Evolutionary conservation across 2,888 invertebrate genomes (phyloP).

Genomic region (Chrysotoxum bicinctum): DNA sequence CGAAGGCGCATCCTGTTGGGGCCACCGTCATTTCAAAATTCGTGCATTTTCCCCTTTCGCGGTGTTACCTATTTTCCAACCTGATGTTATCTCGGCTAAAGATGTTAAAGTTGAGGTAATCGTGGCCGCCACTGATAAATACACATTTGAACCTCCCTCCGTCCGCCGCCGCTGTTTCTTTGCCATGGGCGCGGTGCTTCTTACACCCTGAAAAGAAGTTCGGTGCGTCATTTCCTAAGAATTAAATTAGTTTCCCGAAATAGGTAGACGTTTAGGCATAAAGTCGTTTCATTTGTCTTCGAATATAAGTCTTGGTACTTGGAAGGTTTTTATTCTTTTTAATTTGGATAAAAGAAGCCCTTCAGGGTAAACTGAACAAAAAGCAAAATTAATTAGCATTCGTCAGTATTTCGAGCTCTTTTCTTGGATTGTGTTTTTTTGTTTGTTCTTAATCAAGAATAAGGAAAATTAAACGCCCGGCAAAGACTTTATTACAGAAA

Average conservation of each 20-base stretch:
- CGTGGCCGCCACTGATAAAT: constrained; percentile 34
- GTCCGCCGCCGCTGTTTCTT: neutral
- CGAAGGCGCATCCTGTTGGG: constrained; percentile 15
- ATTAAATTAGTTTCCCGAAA: constrained; percentile 39
- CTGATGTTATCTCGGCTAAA: constrained; percentile 36
- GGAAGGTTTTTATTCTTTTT: neutral
- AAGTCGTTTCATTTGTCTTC: constrained; percentile 27
- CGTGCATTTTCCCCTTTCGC: constrained; percentile 18
- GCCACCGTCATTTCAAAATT: constrained; percentile 24
- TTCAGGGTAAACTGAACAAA: constrained; percentile 21
- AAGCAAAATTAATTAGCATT: constrained; percentile 59
- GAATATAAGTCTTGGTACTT: constrained; percentile 6
- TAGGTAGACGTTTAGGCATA: neutral
- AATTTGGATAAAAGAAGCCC: neutral
- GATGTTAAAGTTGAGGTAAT: constrained; percentile 44
- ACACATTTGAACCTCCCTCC: neutral
- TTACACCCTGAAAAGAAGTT: constrained; percentile 9
- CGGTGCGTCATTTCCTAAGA: constrained; percentile 34
- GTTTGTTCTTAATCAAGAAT: constrained; percentile 10
- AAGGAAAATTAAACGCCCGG: constrained; percentile 18
- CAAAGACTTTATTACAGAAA: constrained; percentile 29
- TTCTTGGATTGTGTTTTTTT: neutral
- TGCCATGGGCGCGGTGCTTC: neutral
- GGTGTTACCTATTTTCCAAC: neutral
- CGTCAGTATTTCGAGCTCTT: constrained; percentile 31